phyloP scores from a whole-genome alignment of 2,888 invertebrate genomes.

The Caenorhabditis parvicauda region DNA sequence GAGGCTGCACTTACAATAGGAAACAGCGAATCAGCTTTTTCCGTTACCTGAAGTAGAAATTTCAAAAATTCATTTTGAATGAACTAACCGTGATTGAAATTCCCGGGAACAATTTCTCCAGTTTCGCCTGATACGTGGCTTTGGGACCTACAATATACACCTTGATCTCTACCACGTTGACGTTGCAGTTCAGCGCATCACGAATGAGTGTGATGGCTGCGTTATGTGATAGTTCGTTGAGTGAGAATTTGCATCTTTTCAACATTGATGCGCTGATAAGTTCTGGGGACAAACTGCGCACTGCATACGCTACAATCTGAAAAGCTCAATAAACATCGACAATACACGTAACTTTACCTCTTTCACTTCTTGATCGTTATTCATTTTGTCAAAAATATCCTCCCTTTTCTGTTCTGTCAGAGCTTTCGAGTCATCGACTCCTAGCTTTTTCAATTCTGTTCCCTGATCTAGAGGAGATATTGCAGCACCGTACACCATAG shows the following conservation, averaged over 20 bases:
- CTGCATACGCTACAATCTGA: constrained; percentile 79
- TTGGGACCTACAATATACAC: constrained; percentile 97
- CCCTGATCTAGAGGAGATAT: constrained; percentile 43
- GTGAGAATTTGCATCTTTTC: constrained; percentile 74
- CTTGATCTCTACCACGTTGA: constrained; percentile 84
- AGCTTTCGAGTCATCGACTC: constrained; percentile 79
- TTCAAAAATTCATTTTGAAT: neutral
- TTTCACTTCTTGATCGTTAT: constrained; percentile 69
- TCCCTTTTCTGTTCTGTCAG: constrained; percentile 87
- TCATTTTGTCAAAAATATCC: constrained; percentile 77
- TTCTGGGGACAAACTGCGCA: constrained; percentile 68
- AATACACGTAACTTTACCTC: constrained; percentile 19
- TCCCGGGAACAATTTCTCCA: constrained; percentile 80
- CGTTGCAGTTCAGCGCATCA: constrained; percentile 75
- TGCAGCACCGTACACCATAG: constrained; percentile 62
- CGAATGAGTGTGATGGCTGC: constrained; percentile 85
- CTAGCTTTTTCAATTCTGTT: constrained; percentile 42
- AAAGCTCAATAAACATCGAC: neutral
- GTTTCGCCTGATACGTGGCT: constrained; percentile 80
- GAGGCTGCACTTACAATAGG: constrained; percentile 97
- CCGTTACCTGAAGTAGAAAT: constrained; percentile 74
- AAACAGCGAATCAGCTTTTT: constrained; percentile 93
- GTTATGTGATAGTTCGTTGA: constrained; percentile 93
- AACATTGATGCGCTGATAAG: constrained; percentile 42
- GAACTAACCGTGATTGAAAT: constrained; percentile 38